Evolutionary conservation across 2,888 invertebrate species (phyloP).

Genomic region (Hypolimnas misippus): DNA sequence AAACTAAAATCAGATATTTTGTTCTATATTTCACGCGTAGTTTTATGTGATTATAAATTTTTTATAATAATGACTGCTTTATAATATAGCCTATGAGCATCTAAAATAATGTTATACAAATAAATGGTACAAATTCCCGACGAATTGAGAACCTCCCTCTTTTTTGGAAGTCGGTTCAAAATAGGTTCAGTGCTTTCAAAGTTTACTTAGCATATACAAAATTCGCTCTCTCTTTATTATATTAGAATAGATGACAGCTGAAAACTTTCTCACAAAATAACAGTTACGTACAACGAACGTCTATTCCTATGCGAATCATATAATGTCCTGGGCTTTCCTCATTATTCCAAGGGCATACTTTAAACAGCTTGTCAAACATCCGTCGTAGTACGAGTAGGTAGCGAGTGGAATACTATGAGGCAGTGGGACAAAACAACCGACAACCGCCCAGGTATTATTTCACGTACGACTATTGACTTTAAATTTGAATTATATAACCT

Average conservation of each 20-base stretch:
- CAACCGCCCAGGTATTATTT: slow-evolving; percentile 12
- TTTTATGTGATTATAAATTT: no score
- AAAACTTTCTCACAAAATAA: slow-evolving; percentile 30
- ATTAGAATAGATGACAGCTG: slow-evolving; percentile 7
- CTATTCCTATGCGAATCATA: slow-evolving; percentile 30
- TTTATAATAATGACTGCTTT: no score
- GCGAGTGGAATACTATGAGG: slow-evolving; percentile 40
- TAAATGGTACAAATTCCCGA: no score
- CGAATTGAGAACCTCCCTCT: not conserved
- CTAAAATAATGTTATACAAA: no score
- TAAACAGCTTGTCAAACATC: slow-evolving; percentile 45
- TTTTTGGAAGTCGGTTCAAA: no score
- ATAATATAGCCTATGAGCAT: no score
- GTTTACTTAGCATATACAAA: no score
- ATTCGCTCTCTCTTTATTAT: no score
- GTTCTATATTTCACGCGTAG: no score
- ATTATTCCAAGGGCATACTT: slow-evolving; percentile 47
- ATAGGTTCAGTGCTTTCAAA: not conserved
- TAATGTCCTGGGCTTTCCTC: slow-evolving; percentile 37
- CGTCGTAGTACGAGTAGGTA: slow-evolving; percentile 43
- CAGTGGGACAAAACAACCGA: slow-evolving; percentile 38
- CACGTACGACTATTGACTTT: not conserved
- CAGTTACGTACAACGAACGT: slow-evolving; percentile 31
- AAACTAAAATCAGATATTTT: no score
- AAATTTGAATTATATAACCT: not conserved